Evolutionary conservation across 2,113 vertebrate species (phyloP), one percentile per base, ranked within the genome.

Genomic region (Regulus satrapa): DNA sequence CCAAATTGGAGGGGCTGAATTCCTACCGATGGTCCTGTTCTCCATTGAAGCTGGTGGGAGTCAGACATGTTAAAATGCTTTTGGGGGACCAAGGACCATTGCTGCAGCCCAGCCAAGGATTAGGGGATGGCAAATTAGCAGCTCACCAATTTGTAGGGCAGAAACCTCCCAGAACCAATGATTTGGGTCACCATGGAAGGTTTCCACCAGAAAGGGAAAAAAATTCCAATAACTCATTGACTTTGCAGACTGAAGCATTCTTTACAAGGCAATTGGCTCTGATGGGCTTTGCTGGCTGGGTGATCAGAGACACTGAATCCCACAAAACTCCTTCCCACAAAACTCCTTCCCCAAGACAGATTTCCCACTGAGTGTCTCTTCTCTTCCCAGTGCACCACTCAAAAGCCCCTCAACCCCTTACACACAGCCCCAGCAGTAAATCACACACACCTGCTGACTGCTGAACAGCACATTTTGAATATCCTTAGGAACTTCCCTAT

Each of bases 1-100:
- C 14, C 43, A 25, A 0, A 8, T 55, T 43, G 74, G 20, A 29
- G 12, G 26, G 58, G 38, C 8, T 32, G 14, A 49, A 36, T 52
- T 73, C 21, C 40, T 59, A 5, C 20, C 2, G 0, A 6, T 19
- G 8, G 12, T 49, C 6, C n/a, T 24, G 0, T 13, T 63, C 14
- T n/a, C n/a, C 24, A 4, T 3, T 12, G 58, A 45, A 56, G 3
- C 6, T 26, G 26, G 15, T 10, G 20, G 10, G 10, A 23, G 8
- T 28, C 24, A 55, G 7, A 21, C 0, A 0, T 0, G 6, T 0
- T 6, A 5, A 31, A 59, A 16, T 3, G 2, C 2, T 11, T 64
- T 58, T 20, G 13, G 13, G 32, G 17, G 16, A n/a, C 25, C 8
- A 5, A 3, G 26, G 43, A 26, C 31, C 34, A 11, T 36, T 51